phyloP scores from a whole-genome alignment of 1,140 invertebrate species.

The Leptinotarsa texana region DNA sequence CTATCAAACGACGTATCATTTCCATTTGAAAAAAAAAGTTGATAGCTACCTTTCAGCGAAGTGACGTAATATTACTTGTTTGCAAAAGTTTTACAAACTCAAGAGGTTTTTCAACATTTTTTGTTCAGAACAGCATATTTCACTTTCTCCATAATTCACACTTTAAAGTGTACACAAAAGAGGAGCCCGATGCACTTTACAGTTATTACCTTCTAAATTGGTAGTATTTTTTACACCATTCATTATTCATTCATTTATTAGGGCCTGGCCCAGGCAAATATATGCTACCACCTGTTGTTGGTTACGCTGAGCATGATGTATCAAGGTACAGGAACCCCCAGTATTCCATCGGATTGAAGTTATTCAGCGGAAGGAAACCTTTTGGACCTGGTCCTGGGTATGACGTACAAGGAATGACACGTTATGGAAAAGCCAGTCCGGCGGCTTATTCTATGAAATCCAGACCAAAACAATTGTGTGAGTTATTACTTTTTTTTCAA shows the following conservation, averaged over 20 bases:
- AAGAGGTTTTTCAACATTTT: no score
- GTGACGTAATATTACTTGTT: no score
- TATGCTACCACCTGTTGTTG: slow-evolving; percentile 61
- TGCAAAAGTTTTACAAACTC: no score
- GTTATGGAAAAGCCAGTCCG: slow-evolving; percentile 55
- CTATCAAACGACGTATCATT: no score
- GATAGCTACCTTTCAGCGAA: no score
- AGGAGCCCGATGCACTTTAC: no score
- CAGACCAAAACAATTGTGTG: slow-evolving; percentile 40
- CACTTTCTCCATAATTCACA: no score
- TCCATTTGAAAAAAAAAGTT: no score
- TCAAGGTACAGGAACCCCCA: slow-evolving; percentile 63
- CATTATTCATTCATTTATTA: slow-evolving; percentile 36
- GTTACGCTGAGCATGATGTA: slow-evolving; percentile 62
- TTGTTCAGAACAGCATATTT: no score
- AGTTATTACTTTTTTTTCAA: no score
- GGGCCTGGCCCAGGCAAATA: slow-evolving; percentile 69
- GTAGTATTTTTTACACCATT: neutral
- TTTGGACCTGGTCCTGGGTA: slow-evolving; percentile 61
- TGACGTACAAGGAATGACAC: slow-evolving; percentile 54
- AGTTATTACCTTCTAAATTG: no score
- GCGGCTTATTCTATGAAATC: slow-evolving; percentile 56
- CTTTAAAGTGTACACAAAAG: no score
- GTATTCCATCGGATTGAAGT: slow-evolving; percentile 61
- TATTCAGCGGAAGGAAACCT: slow-evolving; percentile 29